Conservation (phyloP, 2,888 invertebrate genomes). For the Hirtodrosophila histrioides region DNA sequence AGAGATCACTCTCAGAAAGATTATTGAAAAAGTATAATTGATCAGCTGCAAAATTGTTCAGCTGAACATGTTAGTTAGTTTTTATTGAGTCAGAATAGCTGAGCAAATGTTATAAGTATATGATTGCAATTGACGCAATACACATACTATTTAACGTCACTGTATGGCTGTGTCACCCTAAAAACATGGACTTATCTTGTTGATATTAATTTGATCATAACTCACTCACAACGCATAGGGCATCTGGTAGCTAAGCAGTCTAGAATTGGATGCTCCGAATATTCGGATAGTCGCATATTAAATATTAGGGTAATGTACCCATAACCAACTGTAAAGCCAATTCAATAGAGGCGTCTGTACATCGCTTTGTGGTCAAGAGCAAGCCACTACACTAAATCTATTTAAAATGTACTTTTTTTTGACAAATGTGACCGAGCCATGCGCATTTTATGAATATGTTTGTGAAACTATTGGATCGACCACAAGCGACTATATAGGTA, state of each 20-base stretch:
- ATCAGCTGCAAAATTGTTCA: too few relatives aligned
- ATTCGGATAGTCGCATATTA: not conserved
- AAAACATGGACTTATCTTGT: too few relatives aligned
- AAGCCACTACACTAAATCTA: conserved; percentile 50
- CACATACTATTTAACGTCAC: too few relatives aligned
- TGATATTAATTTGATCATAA: too few relatives aligned
- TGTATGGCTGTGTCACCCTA: too few relatives aligned
- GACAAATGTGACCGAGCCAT: conserved; percentile 32
- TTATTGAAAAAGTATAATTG: too few relatives aligned
- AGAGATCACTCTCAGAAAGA: too few relatives aligned
- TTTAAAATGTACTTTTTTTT: conserved; percentile 44
- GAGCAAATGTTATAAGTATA: too few relatives aligned
- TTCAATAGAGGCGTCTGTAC: conserved; percentile 18
- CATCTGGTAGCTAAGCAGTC: conserved; percentile 3
- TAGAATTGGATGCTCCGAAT: not conserved
- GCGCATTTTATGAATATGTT: conserved; percentile 32
- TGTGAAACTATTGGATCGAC: conserved; percentile 37
- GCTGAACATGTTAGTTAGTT: too few relatives aligned
- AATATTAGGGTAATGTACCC: conserved; percentile 15
- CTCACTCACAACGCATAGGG: not conserved
- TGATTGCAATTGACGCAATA: too few relatives aligned
- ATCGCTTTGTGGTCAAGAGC: conserved; percentile 58
- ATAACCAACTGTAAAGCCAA: conserved; percentile 51
- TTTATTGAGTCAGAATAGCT: too few relatives aligned
- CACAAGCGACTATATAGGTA: conserved; percentile 50